Conservation (phyloP, 2,888 invertebrate species). For the Epistrophe eligans region DNA sequence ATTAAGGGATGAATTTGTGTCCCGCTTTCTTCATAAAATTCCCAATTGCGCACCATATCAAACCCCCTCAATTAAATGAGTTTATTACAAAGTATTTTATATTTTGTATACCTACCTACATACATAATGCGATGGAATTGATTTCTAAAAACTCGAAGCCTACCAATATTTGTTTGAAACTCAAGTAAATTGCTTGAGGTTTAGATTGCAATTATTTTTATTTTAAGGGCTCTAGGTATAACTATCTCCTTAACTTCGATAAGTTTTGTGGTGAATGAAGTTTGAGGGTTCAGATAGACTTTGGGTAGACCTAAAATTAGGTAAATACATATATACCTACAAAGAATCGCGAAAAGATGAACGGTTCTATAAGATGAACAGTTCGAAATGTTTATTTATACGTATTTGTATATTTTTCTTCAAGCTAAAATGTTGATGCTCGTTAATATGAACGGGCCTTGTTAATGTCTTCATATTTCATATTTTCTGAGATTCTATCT, state of each 20-base stretch:
- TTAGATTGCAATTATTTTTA: background rate
- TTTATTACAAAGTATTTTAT: background rate
- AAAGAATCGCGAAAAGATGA: too few relatives aligned
- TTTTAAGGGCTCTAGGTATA: background rate
- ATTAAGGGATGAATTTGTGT: background rate
- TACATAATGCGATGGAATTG: background rate
- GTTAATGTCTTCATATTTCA: too few relatives aligned
- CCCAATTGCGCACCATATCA: constrained; percentile 24
- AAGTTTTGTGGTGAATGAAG: background rate
- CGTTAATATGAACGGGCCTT: too few relatives aligned
- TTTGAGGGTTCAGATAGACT: background rate
- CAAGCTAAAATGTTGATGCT: too few relatives aligned
- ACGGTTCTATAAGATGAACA: too few relatives aligned
- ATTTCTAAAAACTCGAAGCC: background rate
- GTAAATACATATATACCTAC: too few relatives aligned
- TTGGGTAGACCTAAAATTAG: too few relatives aligned
- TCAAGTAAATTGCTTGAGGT: background rate
- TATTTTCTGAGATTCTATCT: too few relatives aligned
- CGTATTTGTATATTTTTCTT: too few relatives aligned
- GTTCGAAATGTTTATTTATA: too few relatives aligned
- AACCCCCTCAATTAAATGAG: constrained; percentile 17
- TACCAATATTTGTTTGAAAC: background rate
- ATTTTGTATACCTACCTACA: background rate
- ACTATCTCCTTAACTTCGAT: background rate
- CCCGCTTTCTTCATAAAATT: background rate